A percentile compares a stretch with the other conserved stretches of the same genome.
Conservation (phyloP, 2,797 vertebrate genomes). For the Danionella dracula region DNA sequence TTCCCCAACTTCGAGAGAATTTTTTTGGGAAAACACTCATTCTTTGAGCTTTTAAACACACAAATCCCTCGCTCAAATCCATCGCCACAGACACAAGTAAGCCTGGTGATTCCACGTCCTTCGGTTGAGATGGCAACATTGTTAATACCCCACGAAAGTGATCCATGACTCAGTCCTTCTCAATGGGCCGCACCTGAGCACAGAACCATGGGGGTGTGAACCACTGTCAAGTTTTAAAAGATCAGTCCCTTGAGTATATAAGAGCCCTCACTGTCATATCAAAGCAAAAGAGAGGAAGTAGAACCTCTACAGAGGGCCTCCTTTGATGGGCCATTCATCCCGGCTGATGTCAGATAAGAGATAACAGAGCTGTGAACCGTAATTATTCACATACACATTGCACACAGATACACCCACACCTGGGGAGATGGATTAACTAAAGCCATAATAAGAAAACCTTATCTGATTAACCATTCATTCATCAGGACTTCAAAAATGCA, state of each 20-base stretch:
- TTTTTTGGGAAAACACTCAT: too few species aligned
- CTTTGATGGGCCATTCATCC: conserved; percentile 17
- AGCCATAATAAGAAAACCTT: neutral
- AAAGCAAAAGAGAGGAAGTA: neutral
- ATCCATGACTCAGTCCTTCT: conserved; percentile 6
- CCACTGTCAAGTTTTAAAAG: conserved; percentile 6
- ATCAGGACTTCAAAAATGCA: neutral
- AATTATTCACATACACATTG: conserved; percentile 22
- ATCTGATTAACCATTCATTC: neutral
- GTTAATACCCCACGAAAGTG: neutral
- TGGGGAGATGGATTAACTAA: conserved; percentile 5
- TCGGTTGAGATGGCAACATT: neutral
- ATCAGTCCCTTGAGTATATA: neutral
- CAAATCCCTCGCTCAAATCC: conserved; percentile 4
- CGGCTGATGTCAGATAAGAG: conserved; percentile 16
- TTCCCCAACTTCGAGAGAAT: too few species aligned
- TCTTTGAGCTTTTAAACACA: too few species aligned
- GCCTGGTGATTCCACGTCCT: neutral
- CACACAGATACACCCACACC: conserved; percentile 8
- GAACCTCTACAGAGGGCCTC: neutral
- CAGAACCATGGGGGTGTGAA: neutral
- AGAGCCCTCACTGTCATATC: conserved; percentile 20
- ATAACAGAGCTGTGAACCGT: neutral
- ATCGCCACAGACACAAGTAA: neutral
- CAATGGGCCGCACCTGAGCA: conserved; percentile 4